Percentiles rank a stretch among this genome's conserved stretches.
Conservation (phyloP, 2,113 vertebrate genomes). For the Capricornis sumatraensis region DNA sequence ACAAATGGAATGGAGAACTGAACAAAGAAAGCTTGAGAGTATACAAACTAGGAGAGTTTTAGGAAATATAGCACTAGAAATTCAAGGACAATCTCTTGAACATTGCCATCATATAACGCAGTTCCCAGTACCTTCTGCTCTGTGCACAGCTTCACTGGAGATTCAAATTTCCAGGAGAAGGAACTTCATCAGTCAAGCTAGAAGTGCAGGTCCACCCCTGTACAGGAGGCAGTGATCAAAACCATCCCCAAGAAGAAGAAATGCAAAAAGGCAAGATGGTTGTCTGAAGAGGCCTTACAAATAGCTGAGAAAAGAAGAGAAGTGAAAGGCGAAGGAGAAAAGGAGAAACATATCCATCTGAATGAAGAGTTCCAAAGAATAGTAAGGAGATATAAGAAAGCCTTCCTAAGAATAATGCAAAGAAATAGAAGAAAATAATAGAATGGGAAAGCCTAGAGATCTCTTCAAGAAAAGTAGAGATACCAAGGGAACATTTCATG, state of each 20-base stretch:
- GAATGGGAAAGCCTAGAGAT: not conserved
- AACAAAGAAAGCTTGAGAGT: not conserved
- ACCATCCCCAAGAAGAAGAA: not conserved
- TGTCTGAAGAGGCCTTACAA: not conserved
- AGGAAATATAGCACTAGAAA: not conserved
- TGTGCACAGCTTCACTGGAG: accelerated
- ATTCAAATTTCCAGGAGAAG: not conserved
- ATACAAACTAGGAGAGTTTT: not conserved
- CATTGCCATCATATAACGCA: not conserved
- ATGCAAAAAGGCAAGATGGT: not conserved
- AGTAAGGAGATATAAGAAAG: not conserved
- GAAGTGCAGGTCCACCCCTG: not conserved
- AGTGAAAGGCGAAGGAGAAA: not conserved
- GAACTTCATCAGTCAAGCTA: not conserved
- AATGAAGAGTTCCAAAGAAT: not conserved
- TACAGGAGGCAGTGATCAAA: not conserved
- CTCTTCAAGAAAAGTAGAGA: not conserved
- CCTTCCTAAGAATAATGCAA: not conserved
- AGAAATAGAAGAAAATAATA: not conserved
- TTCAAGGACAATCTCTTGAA: not conserved
- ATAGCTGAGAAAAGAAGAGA: not conserved
- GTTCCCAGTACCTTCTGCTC: not conserved
- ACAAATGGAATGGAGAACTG: not conserved
- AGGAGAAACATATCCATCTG: not conserved
- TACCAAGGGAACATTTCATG: not conserved